These are phyloP conservation scores for Acrossocheilus fasciatus DNA, from an alignment of 2,797 vertebrate species.

Conservation along the genomic window DNA sequence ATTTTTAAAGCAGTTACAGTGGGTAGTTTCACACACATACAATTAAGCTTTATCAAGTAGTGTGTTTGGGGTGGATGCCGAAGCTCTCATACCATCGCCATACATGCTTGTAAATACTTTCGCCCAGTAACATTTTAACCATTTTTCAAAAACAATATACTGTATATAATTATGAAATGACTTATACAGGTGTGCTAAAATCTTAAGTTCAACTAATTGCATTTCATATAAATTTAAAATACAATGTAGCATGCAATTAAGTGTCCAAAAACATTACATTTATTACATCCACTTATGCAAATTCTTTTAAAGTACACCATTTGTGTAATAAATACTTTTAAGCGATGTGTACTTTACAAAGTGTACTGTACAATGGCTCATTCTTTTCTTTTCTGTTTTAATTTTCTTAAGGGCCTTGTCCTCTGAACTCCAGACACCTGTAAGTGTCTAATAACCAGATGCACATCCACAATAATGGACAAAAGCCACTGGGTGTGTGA, in stretches of 20 bases:
- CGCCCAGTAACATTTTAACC: neutral
- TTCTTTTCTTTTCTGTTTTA: neutral
- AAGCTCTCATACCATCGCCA: neutral
- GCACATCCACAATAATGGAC: neutral
- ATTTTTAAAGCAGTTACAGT: neutral
- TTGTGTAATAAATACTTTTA: neutral
- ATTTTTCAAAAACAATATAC: neutral
- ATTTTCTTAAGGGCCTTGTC: neutral
- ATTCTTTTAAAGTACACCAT: neutral
- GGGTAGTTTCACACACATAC: neutral
- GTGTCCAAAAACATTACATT: neutral
- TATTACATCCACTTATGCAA: neutral
- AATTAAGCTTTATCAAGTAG: neutral
- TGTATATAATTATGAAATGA: neutral
- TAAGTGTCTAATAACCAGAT: conserved; percentile 14
- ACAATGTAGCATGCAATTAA: neutral
- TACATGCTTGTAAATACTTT: neutral
- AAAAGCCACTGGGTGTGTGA: conserved; percentile 29
- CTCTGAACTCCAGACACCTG: conserved; percentile 31
- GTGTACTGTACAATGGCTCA: neutral
- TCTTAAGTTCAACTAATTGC: neutral
- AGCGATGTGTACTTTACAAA: neutral
- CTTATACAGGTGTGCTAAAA: neutral
- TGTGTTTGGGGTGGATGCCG: neutral
- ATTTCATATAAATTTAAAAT: neutral